Evolutionary conservation across 2,113 vertebrate species (phyloP).

Genomic region (Strix aluco): DNA sequence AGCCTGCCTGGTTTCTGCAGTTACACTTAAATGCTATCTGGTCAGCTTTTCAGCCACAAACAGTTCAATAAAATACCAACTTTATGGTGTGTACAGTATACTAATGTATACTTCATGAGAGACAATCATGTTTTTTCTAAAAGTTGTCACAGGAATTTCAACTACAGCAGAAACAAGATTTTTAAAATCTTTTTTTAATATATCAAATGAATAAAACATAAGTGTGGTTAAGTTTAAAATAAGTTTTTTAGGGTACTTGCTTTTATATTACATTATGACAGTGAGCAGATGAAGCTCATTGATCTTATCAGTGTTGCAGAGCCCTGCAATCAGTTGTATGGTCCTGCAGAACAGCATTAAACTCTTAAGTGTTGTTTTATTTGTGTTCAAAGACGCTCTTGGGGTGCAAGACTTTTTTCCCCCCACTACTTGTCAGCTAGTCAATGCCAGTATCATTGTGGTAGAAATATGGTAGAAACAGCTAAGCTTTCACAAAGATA

Average conservation of each 20-base stretch:
- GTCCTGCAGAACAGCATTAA: not conserved
- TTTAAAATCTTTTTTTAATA: not conserved
- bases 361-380: not conserved
- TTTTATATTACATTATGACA: slow-evolving; percentile 17
- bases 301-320: not conserved
- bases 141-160: slow-evolving; percentile 1
- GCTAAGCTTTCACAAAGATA: not conserved
- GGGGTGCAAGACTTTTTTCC: not conserved
- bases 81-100: not conserved
- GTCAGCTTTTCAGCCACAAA: slow-evolving; percentile 22
- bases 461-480: not conserved
- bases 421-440: not conserved
- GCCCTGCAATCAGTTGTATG: not conserved
- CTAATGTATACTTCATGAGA: not conserved
- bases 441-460: not conserved
- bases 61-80: not conserved
- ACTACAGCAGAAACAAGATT: not conserved
- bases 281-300: not conserved
- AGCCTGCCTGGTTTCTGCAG: not conserved
- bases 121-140: not conserved
- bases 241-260: not conserved
- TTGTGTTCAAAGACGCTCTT: not conserved
- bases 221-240: slow-evolving; percentile 1
- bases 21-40: not conserved
- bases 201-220: slow-evolving; percentile 22